Percentiles rank a stretch among this genome's conserved stretches.
Conservation (phyloP, 2,888 invertebrate species). For the Drosophila mercatorum region DNA sequence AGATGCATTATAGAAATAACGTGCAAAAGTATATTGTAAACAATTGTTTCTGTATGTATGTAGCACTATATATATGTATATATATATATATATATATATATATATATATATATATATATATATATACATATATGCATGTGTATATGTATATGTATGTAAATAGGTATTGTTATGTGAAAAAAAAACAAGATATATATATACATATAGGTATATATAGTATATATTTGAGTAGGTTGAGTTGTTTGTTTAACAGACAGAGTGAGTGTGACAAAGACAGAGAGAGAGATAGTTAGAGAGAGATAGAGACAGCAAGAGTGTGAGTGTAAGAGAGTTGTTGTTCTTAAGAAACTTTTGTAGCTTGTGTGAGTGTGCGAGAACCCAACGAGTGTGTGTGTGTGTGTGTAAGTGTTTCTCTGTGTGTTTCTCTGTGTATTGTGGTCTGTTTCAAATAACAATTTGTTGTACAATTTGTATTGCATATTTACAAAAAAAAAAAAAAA, state of each 20-base stretch:
- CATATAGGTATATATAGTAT: slow-evolving; percentile 46
- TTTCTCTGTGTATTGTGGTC: slow-evolving; percentile 41
- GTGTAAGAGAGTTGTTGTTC: slow-evolving; percentile 19
- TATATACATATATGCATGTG: neutral
- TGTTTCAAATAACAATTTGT: slow-evolving; percentile 53
- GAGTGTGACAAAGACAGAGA: slow-evolving; percentile 11
- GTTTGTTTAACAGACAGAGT: slow-evolving; percentile 50
- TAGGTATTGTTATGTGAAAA: slow-evolving; percentile 37
- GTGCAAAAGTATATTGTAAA: slow-evolving; percentile 82
- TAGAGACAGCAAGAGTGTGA: slow-evolving; percentile 27
- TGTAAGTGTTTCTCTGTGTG: slow-evolving; percentile 22
- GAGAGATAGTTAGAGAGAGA: neutral
- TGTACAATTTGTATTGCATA: slow-evolving; percentile 43
- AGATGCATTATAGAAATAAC: slow-evolving; percentile 81
- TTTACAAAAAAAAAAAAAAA: slow-evolving; percentile 79
- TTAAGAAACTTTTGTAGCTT: slow-evolving; percentile 36
- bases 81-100: slow-evolving; percentile 27
- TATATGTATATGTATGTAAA: too few species aligned
- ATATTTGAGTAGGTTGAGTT: slow-evolving; percentile 29
- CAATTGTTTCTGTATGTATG: slow-evolving; percentile 60
- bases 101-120: slow-evolving; percentile 13
- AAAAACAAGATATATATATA: slow-evolving; percentile 69
- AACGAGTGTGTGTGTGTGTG: slow-evolving; percentile 27
- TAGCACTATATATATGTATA: slow-evolving; percentile 6
- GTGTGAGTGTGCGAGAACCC: slow-evolving; percentile 37